Evolutionary conservation across 35 echinoderm and acorn worm genomes (phyloP), one percentile per base, ranked within the genome.

Genomic region (Stichopus chloronotus): DNA sequence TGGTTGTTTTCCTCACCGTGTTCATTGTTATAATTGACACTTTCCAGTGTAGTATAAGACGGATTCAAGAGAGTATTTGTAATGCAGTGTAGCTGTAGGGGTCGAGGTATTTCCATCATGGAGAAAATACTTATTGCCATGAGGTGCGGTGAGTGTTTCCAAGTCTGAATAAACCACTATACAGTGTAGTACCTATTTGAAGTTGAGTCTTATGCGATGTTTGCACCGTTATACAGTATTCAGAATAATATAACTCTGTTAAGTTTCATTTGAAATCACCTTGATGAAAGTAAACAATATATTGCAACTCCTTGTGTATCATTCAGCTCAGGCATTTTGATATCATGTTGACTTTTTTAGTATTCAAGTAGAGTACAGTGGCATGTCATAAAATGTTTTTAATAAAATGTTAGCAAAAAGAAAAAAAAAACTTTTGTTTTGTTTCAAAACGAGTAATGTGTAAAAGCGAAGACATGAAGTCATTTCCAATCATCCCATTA

Each of bases 321-420:
- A 71, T 71, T 71, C 65, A 71, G 65, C 65, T 71, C 65, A 71
- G 1, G 65, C 65, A 71, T 71, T 71, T 71, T 71, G 11, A 71
- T 71, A 43, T 43, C 4, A 71, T 71, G 11, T 14, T 71, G 65
- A 71, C 65, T 71, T 2, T 71, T 71, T 12, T 14, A 71, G 65
- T 71, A 71, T 12, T 14, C 11, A 12, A 71, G 65, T 71, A 71
- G 65, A 71, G 65, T 71, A 71, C 65, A 71, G 4, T 71, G 4
- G 65, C 65, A 71, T 71, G 65, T 71, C n/a, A 14, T 4, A 71
- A 71, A 71, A 71, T 2, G n/a, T 71, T 71, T 71, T 71, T 1
- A 71, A 71, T 71, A 71, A 71, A 71, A 71, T 71, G 65, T 14
- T 71, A 71, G 65, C 65, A 71, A 71, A 71, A 71, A 69, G 63